A percentile compares a stretch with the other conserved stretches of the same genome.
phyloP scores from a whole-genome alignment of 2,113 vertebrate genomes.

The Chelonoidis abingdonii region DNA sequence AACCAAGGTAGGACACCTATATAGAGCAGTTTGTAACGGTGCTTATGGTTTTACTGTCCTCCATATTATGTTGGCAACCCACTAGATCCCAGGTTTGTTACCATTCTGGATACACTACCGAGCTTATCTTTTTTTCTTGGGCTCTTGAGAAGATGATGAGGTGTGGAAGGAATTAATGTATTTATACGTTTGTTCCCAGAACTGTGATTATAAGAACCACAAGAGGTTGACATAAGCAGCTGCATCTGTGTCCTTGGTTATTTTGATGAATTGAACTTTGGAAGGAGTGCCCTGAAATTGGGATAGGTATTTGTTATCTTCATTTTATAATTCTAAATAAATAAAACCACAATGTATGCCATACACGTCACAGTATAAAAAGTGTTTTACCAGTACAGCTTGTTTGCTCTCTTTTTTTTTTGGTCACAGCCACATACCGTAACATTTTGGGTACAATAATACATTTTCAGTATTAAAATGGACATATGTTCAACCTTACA shows the following conservation, averaged over 20 bases:
- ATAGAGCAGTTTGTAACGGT: not conserved
- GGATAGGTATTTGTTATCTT: not conserved
- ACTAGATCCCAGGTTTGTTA: not conserved
- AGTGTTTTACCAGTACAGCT: fast-evolving
- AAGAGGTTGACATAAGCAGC: not conserved
- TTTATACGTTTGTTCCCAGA: not conserved
- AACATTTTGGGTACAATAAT: fast-evolving
- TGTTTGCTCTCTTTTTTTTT: not conserved
- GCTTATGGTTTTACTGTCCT: not conserved
- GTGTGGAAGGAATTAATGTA: not conserved
- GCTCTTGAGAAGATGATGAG: fast-evolving
- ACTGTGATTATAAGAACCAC: fast-evolving
- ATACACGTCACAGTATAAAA: not conserved
- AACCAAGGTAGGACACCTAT: not conserved
- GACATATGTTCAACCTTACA: not conserved
- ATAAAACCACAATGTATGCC: not conserved
- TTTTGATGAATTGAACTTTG: not conserved
- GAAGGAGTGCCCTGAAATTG: not conserved
- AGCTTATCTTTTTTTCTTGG: not conserved
- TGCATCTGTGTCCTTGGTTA: not conserved
- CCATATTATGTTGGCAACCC: not conserved
- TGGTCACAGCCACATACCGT: fast-evolving
- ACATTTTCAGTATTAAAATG: fast-evolving
- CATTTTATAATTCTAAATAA: not conserved
- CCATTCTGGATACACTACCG: fast-evolving